phyloP scores from a whole-genome alignment of 2,797 vertebrate genomes.

The Poecilia velifera region DNA sequence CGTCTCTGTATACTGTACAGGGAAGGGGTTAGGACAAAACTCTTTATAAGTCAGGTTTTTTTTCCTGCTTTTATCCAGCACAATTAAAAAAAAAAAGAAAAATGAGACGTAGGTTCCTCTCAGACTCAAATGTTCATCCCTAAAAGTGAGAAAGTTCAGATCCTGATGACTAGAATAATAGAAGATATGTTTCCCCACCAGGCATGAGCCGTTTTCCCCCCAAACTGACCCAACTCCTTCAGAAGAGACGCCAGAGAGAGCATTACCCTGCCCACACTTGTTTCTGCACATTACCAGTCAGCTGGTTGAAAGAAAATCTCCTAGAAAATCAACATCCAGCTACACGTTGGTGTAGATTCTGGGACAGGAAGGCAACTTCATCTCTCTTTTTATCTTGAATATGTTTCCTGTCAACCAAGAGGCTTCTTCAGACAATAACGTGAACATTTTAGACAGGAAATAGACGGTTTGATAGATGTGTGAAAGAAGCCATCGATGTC shows the following conservation, averaged over 20 bases:
- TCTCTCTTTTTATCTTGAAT: background rate
- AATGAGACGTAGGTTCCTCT: background rate
- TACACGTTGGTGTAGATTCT: background rate
- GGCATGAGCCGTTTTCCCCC: background rate
- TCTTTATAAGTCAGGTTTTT: background rate
- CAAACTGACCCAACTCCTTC: background rate
- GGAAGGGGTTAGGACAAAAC: background rate
- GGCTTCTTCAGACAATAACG: background rate
- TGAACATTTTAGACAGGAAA: too few relatives aligned
- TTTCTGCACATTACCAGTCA: background rate
- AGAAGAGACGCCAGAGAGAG: background rate
- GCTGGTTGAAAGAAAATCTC: background rate
- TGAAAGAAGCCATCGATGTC: too few relatives aligned
- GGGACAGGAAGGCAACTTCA: background rate
- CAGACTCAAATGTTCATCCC: background rate
- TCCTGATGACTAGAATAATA: background rate
- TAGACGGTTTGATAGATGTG: too few relatives aligned
- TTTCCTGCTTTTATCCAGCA: background rate
- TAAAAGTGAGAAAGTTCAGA: background rate
- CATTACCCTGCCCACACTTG: background rate
- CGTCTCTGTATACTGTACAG: background rate
- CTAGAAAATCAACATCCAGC: background rate
- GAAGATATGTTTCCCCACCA: background rate
- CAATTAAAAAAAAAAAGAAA: background rate
- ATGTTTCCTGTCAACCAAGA: background rate